A percentile compares a stretch with the other conserved stretches of the same genome.
These are phyloP conservation scores for Clarias macrocephalus DNA, from an alignment of 2,113 vertebrate species.

Conservation along the genomic window DNA sequence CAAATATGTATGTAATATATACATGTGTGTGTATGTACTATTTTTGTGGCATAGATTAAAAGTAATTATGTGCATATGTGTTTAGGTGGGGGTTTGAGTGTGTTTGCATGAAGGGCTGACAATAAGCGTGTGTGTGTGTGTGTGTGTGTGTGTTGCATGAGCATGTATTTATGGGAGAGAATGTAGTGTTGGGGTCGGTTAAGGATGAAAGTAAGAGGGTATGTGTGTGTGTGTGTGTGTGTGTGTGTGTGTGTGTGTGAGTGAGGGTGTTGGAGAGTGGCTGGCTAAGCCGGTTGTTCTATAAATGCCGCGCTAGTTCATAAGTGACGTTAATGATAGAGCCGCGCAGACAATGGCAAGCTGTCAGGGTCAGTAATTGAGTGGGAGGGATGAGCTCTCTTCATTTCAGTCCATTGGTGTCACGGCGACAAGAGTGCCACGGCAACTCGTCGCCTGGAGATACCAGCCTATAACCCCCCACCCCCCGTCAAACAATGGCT, in stretches of 20 bases:
- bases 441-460: conserved; percentile 54
- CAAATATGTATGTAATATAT: no score
- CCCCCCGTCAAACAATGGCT: conserved; percentile 56
- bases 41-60: neutral
- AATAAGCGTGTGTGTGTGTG: conserved; percentile 1
- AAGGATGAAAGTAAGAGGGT: conserved; percentile 19
- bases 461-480: conserved; percentile 41
- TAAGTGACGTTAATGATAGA: conserved; percentile 67
- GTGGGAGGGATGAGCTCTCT: conserved; percentile 63
- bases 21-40: neutral
- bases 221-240: conserved; percentile 3
- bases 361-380: conserved; percentile 67
- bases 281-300: conserved; percentile 55
- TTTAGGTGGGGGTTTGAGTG: conserved; percentile 9
- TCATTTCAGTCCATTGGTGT: conserved; percentile 61
- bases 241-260: conserved; percentile 30
- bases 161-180: conserved; percentile 32
- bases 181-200: neutral
- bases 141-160: conserved; percentile 14
- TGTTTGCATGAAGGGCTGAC: conserved; percentile 6
- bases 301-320: conserved; percentile 60
- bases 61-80: conserved; percentile 5
- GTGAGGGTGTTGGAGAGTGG: conserved; percentile 43
- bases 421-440: conserved; percentile 57
- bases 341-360: conserved; percentile 60